These are phyloP conservation scores for Bufo gargarizans DNA, from an alignment of 2,113 vertebrate species.

Conservation along the genomic window DNA sequence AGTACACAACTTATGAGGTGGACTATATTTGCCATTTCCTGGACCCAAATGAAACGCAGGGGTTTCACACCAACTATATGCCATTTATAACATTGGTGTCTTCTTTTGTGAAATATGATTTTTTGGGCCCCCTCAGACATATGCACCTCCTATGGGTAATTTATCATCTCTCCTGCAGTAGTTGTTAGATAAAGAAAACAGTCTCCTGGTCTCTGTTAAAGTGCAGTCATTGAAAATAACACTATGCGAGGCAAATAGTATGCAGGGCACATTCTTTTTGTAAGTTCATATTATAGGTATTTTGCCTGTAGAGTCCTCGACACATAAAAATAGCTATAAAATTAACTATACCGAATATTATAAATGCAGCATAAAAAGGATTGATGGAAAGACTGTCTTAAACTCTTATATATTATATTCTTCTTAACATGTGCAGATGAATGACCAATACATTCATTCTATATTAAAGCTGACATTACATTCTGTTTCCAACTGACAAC, in stretches of 20 bases:
- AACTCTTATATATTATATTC: background rate
- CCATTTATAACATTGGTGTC: background rate
- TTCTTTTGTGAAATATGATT: too few species aligned
- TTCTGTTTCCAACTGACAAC: background rate
- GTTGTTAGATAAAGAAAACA: background rate
- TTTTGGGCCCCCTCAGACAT: too few species aligned
- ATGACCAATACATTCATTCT: background rate
- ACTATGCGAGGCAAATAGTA: background rate
- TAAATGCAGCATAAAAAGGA: background rate
- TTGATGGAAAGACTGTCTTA: background rate
- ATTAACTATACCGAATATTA: background rate
- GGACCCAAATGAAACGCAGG: background rate
- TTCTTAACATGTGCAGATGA: background rate
- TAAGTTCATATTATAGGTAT: too few species aligned
- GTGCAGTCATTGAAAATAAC: background rate
- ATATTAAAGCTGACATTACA: background rate
- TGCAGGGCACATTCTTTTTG: too few species aligned
- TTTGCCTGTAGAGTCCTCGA: background rate
- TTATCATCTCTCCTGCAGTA: background rate
- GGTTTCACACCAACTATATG: background rate
- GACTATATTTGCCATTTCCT: background rate
- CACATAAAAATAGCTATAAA: background rate
- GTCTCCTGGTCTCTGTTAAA: background rate
- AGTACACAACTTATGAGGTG: background rate
- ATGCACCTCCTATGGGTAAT: background rate